These are phyloP conservation scores for Araneus ventricosus DNA, from an alignment of 1,140 invertebrate species.

Conservation along the genomic window DNA sequence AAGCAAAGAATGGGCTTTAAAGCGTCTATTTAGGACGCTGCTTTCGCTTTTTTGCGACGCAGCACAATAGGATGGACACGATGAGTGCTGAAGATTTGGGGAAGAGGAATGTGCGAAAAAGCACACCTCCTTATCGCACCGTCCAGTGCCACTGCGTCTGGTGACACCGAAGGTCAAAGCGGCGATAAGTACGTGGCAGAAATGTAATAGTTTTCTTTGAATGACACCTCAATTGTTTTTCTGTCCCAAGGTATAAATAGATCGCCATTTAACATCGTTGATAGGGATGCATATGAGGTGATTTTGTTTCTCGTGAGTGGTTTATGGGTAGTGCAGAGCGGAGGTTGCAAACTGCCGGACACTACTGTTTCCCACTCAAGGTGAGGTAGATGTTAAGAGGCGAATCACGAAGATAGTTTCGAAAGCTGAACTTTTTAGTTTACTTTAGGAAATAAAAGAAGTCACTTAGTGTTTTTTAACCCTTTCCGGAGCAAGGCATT, in stretches of 20 bases:
- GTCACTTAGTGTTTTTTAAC: no score
- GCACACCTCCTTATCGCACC: neutral
- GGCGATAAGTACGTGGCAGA: slow-evolving; percentile 4
- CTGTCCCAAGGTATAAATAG: neutral
- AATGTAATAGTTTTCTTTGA: slow-evolving; percentile 19
- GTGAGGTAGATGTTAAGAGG: no score
- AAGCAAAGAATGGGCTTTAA: neutral
- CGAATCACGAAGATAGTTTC: no score
- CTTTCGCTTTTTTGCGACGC: neutral
- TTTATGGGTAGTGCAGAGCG: no score
- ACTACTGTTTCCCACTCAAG: no score
- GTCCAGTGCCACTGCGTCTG: neutral
- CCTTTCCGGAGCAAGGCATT: no score
- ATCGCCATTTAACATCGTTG: neutral
- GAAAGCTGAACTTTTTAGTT: no score
- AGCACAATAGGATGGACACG: neutral
- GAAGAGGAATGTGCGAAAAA: neutral
- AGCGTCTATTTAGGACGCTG: neutral
- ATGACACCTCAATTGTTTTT: neutral
- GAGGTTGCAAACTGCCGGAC: no score
- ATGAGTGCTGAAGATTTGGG: neutral
- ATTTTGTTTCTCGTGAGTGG: no score
- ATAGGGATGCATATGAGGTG: neutral
- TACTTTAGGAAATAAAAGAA: no score
- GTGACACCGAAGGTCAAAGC: neutral